These are phyloP conservation scores for Therioaphis trifolii DNA, from an alignment of 2,888 invertebrate genomes.

Conservation along the genomic window DNA sequence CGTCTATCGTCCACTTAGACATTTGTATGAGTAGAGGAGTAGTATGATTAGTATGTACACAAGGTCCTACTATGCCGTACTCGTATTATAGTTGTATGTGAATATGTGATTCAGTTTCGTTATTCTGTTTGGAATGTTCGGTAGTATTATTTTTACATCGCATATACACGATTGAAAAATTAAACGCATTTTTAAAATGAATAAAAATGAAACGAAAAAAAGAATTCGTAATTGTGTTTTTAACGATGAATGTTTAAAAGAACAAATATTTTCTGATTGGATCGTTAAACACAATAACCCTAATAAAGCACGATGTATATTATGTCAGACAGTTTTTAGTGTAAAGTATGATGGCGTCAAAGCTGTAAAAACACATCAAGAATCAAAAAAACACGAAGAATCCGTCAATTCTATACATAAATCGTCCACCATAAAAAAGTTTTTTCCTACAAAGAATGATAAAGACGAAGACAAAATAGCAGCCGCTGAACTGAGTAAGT, in stretches of 20 bases:
- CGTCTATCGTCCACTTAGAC: too few species aligned
- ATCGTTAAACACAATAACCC: too few species aligned
- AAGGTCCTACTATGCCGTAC: too few species aligned
- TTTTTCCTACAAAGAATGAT: constrained; percentile 8
- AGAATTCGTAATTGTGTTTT: not conserved
- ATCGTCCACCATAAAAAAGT: constrained; percentile 58
- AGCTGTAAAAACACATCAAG: constrained; percentile 24
- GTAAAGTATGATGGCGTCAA: constrained; percentile 38
- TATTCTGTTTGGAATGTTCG: too few species aligned
- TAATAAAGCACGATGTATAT: constrained; percentile 3
- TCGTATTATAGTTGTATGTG: too few species aligned
- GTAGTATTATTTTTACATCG: constrained; percentile 1
- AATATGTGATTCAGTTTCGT: not conserved
- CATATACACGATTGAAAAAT: not conserved
- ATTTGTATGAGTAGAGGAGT: too few species aligned
- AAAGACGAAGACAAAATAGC: constrained; percentile 64
- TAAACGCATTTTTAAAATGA: constrained; percentile 18
- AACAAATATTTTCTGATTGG: constrained; percentile 21
- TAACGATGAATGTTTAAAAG: constrained; percentile 5
- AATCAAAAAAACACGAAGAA: constrained; percentile 61
- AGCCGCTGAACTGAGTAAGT: constrained; percentile 65
- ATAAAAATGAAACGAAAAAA: constrained; percentile 19
- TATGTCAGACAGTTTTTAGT: not conserved
- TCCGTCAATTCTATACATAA: constrained; percentile 22
- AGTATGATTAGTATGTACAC: too few species aligned